Evolutionary conservation across 2,797 vertebrate genomes (phyloP), one percentile per base, ranked within the genome.

Genomic region (Pangasius krempfi): DNA sequence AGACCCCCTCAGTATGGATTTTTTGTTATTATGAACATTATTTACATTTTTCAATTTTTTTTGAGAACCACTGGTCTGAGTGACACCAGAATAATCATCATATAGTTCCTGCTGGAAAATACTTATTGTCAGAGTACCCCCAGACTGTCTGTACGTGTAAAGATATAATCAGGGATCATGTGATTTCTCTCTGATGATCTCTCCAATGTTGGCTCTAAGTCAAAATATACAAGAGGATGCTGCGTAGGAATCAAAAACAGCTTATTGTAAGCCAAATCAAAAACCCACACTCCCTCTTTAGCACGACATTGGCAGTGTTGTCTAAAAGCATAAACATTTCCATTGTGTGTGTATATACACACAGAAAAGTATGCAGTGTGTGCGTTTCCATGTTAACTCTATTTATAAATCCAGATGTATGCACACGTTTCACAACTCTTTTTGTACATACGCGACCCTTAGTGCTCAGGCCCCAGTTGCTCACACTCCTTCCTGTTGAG

Each of bases 331-430:
- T 44, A 58, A 82, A 22, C 54, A 6, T 33, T 30, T 79, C 76
- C 50, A 18, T 81, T 62, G 37, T 83, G 56, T 66, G 7, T 84
- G 22, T 16, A 0, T 22, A 16, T n/a, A 7, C n/a, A n/a, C 44
- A 84, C 18, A 44, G 12, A 5, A 83, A 22, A 12, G 16, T 30
- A 44, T 14, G 16, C 44, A 50, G 0, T 84, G 44, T 33, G 44
- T 27, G 37, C 25, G 9, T 44, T 56, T 18, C 14, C 33, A 44
- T n/a, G 22, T 40, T 40, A 82, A 82, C 3, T 82, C 80, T 79
- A 33, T 80, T 80, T 47, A 44, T 16, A 62, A 44, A n/a, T 82
- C 56, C 80, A 62, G 60, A 84, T 30, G 62, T 84, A 14, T 85
- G 30, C 3, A 5, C 68, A 40, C 13, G 4, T 81, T 54, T n/a